These are phyloP conservation scores for Psephotus haematonotus DNA, from an alignment of 2,113 vertebrate species.

Conservation along the genomic window DNA sequence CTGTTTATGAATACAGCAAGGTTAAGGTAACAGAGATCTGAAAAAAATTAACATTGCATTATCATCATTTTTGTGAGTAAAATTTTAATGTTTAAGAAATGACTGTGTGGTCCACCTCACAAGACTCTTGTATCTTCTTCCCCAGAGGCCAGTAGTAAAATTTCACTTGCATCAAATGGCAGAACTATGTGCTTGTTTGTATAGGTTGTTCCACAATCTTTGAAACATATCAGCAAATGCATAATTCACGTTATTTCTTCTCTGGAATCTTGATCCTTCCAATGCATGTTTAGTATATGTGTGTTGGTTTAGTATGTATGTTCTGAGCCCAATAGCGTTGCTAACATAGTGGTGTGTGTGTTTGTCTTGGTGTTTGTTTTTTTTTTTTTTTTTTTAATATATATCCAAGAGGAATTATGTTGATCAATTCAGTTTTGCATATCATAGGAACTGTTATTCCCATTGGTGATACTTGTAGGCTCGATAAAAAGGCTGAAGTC, in stretches of 20 bases:
- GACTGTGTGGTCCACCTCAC: neutral
- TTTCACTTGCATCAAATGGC: neutral
- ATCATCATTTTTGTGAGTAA: neutral
- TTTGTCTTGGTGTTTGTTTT: too few relatives aligned
- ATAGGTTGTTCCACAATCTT: neutral
- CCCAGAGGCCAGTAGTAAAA: neutral
- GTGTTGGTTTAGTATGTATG: neutral
- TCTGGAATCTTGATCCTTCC: neutral
- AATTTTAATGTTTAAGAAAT: neutral
- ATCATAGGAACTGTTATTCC: neutral
- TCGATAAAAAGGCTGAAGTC: neutral
- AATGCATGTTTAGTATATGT: neutral
- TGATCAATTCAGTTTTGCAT: neutral
- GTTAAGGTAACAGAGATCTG: slow-evolving; percentile 44
- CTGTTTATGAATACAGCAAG: slow-evolving; percentile 47
- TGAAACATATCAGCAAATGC: neutral
- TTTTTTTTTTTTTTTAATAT: neutral
- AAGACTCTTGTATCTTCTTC: neutral
- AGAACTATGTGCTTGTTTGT: neutral
- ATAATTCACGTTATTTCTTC: neutral
- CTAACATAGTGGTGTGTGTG: neutral
- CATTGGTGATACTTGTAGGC: neutral
- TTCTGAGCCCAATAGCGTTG: neutral
- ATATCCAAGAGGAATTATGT: neutral
- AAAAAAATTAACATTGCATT: slow-evolving; percentile 62